phyloP scores from a whole-genome alignment of 2,113 vertebrate species.

The Fukomys damarensis region DNA sequence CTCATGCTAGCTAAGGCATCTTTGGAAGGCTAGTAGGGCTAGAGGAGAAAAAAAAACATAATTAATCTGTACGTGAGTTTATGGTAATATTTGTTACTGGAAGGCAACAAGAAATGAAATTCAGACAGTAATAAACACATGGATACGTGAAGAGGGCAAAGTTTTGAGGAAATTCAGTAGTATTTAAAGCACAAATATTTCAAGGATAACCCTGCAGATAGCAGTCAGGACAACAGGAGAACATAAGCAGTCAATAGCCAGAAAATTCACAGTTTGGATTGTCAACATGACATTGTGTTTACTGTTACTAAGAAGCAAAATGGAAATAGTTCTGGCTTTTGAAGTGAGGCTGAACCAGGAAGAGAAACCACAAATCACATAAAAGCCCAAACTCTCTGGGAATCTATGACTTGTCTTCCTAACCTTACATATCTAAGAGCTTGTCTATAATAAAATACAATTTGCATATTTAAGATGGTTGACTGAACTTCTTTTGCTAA shows the following conservation, averaged over 20 bases:
- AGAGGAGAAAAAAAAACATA: neutral
- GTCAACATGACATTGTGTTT: neutral
- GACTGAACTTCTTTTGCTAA: neutral
- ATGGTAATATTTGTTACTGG: slow-evolving; percentile 21
- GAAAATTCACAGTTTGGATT: slow-evolving; percentile 6
- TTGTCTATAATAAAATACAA: neutral
- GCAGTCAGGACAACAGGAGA: neutral
- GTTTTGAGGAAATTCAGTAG: slow-evolving; percentile 3
- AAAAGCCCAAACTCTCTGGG: neutral
- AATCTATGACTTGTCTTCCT: neutral
- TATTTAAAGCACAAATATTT: slow-evolving; percentile 33
- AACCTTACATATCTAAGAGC: neutral
- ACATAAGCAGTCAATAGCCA: neutral
- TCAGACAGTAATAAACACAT: neutral
- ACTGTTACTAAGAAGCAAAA: neutral
- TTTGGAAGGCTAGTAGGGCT: neutral
- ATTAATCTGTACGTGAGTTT: neutral
- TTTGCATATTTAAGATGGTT: neutral
- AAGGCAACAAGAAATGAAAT: slow-evolving; percentile 42
- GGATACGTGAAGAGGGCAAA: neutral
- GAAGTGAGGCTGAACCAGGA: neutral
- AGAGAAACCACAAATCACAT: neutral
- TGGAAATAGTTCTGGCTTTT: slow-evolving; percentile 27
- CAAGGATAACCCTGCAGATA: neutral
- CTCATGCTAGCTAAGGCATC: neutral